Conservation (phyloP, 2,888 invertebrate species). For the Polymixis lichenea region DNA sequence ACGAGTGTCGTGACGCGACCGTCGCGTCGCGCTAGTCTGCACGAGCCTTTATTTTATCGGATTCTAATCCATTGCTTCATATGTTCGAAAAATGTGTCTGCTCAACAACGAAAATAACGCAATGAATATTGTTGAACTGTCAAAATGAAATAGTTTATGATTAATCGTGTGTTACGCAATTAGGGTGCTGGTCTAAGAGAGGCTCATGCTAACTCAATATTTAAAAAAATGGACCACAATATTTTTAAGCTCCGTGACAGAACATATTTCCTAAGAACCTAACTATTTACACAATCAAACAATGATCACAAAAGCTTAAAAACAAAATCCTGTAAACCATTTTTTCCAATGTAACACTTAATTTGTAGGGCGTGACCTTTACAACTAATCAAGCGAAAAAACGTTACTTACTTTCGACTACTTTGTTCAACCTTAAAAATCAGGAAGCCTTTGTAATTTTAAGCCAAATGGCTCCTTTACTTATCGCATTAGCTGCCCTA, state of each 20-base stretch:
- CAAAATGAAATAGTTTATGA: too few species aligned
- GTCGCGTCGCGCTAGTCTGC: too few species aligned
- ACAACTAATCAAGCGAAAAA: conserved; percentile 25
- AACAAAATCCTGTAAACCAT: not conserved
- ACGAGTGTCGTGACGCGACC: too few species aligned
- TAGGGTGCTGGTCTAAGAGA: too few species aligned
- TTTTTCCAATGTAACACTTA: not conserved
- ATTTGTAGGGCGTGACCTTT: conserved; percentile 6
- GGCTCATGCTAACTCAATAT: not conserved
- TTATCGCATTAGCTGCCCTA: conserved; percentile 40
- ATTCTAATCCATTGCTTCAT: too few species aligned
- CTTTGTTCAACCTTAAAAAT: conserved; percentile 36
- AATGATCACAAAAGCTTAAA: not conserved
- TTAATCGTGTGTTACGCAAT: too few species aligned
- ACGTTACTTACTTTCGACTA: conserved; percentile 4
- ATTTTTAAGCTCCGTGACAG: conserved; percentile 10
- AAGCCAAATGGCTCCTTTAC: conserved; percentile 39
- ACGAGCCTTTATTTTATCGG: too few species aligned
- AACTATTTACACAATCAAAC: not conserved
- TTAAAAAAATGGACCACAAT: not conserved
- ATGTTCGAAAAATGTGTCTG: too few species aligned
- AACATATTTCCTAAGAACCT: not conserved
- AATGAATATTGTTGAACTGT: too few species aligned
- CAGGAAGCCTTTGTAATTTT: conserved; percentile 46
- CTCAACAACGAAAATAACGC: too few species aligned